Evolutionary conservation across 2,797 vertebrate species (phyloP), one percentile per base, ranked within the genome.

Genomic region (Myoxocephalus aenaeus): DNA sequence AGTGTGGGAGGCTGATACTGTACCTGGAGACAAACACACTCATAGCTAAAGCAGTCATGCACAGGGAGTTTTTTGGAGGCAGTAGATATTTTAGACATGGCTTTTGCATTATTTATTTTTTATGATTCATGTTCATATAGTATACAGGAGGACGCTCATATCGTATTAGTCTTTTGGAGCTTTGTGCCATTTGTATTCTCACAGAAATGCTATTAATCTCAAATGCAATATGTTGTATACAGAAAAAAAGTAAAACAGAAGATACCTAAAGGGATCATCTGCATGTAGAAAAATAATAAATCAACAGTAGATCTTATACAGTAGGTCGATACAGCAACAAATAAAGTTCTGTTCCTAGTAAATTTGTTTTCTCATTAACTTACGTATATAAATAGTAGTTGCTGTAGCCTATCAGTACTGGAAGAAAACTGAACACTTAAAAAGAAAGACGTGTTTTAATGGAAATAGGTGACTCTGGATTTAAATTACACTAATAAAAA

Each of bases 21-120:
- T 72, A 89, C 87, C 85, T 88, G 88, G 59, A 89, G 81, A 82
- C 81, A 80, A 77, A 89, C 74, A 50, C 25, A 42, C 56, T 83
- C 59, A 75, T 32, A 64, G 42, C 46, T 63, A 34, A 72, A 71
- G 56, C 61, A 7, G 13, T 61, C 38, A 50, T 29, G 40, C 11
- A 4, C 20, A 0, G 11, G 53, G 65, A 59, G n/a, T 36, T 66
- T 32, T 57, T 83, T 70, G 56, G 56, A 73, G 42, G 58, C 73
- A 42, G 79, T 14, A 1, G 79, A 53, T 88, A 87, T 81, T 75
- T 87, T 87, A 88, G 73, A 74, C 5, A 3, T 25, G 63, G 63
- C 70, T 79, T 68, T 80, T 6, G 63, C 57, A 46, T 53, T 77
- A 18, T 48, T 48, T 50, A 8, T n/a, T 70, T 66, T 82, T 78